Conservation (phyloP, 2,113 vertebrate species). For the Sminthopsis crassicaudata region DNA sequence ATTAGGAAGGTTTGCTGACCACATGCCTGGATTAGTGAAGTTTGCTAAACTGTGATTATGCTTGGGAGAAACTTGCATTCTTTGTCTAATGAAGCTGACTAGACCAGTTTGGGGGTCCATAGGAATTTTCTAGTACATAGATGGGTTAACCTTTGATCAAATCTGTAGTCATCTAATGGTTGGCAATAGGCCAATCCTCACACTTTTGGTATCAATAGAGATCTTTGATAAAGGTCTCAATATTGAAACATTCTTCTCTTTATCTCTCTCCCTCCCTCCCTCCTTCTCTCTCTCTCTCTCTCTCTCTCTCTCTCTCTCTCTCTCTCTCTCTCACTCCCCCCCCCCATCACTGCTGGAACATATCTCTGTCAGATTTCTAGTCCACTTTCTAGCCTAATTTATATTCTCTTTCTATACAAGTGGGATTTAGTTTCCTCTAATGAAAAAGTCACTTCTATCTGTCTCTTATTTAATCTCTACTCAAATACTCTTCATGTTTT, state of each 20-base stretch:
- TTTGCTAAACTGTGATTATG: not conserved
- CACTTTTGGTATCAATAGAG: not conserved
- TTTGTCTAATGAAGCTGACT: not conserved
- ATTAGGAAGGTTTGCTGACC: not conserved
- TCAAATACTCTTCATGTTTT: not conserved
- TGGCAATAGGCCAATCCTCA: not conserved
- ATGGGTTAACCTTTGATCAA: not conserved
- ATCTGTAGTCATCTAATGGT: not conserved
- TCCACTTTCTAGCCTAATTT: not conserved
- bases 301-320: too few relatives aligned
- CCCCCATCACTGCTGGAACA: not conserved
- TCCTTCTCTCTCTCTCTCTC: too few relatives aligned
- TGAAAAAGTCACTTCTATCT: not conserved
- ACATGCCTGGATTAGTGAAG: not conserved
- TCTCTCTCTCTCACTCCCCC: too few relatives aligned
- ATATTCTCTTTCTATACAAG: not conserved
- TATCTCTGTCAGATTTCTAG: not conserved
- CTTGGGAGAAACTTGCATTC: not conserved
- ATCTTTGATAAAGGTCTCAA: not conserved
- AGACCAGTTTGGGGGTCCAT: not conserved
- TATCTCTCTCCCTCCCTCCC: too few relatives aligned
- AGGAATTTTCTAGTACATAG: not conserved
- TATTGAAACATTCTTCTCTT: not conserved
- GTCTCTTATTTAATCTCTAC: not conserved
- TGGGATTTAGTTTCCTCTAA: not conserved